A percentile compares a stretch with the other conserved stretches of the same genome.
Conservation (phyloP, 2,888 invertebrate genomes). For the Euplagia quadripunctaria region DNA sequence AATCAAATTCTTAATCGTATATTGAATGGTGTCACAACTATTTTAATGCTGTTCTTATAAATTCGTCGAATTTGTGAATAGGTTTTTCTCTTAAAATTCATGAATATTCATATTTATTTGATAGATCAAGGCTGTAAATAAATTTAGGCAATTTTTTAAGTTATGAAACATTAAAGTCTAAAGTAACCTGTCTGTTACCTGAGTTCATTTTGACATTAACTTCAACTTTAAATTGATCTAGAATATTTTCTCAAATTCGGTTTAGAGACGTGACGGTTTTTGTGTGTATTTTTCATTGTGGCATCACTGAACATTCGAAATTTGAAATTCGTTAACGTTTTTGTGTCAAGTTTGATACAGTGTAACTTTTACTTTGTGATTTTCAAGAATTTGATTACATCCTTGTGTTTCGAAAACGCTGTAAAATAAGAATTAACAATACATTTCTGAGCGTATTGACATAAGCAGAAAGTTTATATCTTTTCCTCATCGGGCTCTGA, state of each 20-base stretch:
- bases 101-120: too few species aligned
- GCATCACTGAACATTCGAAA: constrained; percentile 64
- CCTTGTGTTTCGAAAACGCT: constrained; percentile 17
- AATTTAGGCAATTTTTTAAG: too few species aligned
- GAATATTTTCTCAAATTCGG: not conserved
- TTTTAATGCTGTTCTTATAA: too few species aligned
- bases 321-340: constrained; percentile 75
- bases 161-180: too few species aligned
- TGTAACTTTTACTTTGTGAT: constrained; percentile 43
- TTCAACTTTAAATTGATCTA: not conserved
- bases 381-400: constrained; percentile 34
- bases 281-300: constrained; percentile 20
- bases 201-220: not conserved
- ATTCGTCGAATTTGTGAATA: too few species aligned
- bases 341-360: constrained; percentile 40
- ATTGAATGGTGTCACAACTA: too few species aligned
- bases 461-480: constrained; percentile 4
- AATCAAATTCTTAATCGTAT: too few species aligned
- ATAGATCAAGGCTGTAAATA: too few species aligned
- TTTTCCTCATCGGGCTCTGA: constrained; percentile 25
- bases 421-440: not conserved
- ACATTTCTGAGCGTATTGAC: constrained; percentile 14
- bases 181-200: not conserved
- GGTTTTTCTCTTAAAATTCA: too few species aligned
- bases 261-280: constrained; percentile 10